Evolutionary conservation across 1,140 invertebrate genomes (phyloP).

Genomic region (Drosophila takahashii): DNA sequence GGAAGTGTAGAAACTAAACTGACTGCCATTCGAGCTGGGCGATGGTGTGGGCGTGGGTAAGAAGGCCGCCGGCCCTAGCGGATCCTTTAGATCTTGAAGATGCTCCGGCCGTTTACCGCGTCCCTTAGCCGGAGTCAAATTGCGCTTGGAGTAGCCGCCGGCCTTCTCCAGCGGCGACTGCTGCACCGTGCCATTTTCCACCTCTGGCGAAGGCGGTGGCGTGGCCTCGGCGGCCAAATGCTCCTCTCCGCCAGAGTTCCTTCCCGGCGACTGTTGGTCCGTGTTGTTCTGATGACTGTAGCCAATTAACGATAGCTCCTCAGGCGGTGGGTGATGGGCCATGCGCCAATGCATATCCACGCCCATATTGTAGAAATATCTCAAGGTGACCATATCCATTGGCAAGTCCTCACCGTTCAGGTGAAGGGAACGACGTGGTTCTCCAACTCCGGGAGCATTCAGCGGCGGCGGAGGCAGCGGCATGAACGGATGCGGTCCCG

Average conservation of each 20-base stretch:
- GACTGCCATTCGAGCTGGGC: slow-evolving; percentile 48
- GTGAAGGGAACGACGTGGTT: slow-evolving; percentile 84
- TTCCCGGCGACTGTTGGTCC: slow-evolving; percentile 34
- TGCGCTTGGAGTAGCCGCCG: slow-evolving; percentile 17
- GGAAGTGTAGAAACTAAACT: slow-evolving; percentile 52
- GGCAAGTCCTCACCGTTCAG: slow-evolving; percentile 87
- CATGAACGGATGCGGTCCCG: slow-evolving; percentile 21
- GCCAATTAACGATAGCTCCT: background rate
- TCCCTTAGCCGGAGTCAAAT: slow-evolving; percentile 10
- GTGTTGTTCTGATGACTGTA: slow-evolving; percentile 48
- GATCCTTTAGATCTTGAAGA: slow-evolving; percentile 42
- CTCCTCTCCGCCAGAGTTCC: background rate
- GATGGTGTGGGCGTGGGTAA: slow-evolving; percentile 62
- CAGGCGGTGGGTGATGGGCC: slow-evolving; percentile 44
- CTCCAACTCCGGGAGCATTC: slow-evolving; percentile 4
- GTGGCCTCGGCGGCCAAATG: slow-evolving; percentile 21
- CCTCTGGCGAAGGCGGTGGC: slow-evolving; percentile 55
- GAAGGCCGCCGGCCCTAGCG: slow-evolving; percentile 23
- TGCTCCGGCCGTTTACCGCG: slow-evolving; percentile 64
- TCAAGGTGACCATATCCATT: slow-evolving; percentile 87
- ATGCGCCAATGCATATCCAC: slow-evolving; percentile 85
- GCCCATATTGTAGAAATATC: slow-evolving; percentile 89
- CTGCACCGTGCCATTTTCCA: slow-evolving; percentile 2
- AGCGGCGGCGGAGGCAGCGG: slow-evolving; percentile 9
- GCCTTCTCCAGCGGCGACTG: slow-evolving; percentile 5